Evolutionary conservation across 2,113 vertebrate genomes (phyloP), one percentile per base, ranked within the genome.

Genomic region (Microtus oregoni): DNA sequence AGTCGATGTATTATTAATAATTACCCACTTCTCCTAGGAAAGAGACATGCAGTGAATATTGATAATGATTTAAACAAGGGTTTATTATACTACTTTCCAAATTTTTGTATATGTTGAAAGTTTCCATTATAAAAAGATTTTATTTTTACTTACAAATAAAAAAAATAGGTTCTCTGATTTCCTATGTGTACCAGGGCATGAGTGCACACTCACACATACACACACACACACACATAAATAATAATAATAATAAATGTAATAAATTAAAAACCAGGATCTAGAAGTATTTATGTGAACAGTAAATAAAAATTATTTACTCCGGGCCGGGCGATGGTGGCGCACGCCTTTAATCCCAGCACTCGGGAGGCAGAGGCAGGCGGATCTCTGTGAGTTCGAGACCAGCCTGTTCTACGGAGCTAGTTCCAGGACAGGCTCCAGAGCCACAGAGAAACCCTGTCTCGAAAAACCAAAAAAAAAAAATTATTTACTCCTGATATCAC

Each of bases 301-400:
- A 87, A 90, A 73, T 32, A 55, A 87, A 88, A 92, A 85, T 22
- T 76, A 55, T n/a, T n/a, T n/a, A n/a, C n/a, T n/a, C n/a, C n/a
- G n/a, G n/a, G n/a, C n/a, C n/a, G n/a, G n/a, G n/a, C n/a, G n/a
- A n/a, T n/a, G n/a, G n/a, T n/a, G n/a, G n/a, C n/a, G n/a, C n/a
- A n/a, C n/a, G n/a, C n/a, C n/a, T n/a, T n/a, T n/a, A n/a, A n/a
- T n/a, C n/a, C n/a, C n/a, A n/a, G n/a, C n/a, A n/a, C n/a, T n/a
- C n/a, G n/a, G n/a, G n/a, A n/a, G n/a, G n/a, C n/a, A n/a, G n/a
- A n/a, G n/a, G n/a, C n/a, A n/a, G n/a, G n/a, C n/a, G n/a, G n/a
- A n/a, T n/a, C n/a, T n/a, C n/a, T n/a, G n/a, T n/a, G n/a, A n/a
- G n/a, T n/a, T n/a, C n/a, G n/a, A n/a, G n/a, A n/a, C n/a, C n/a